Evolutionary conservation across 2,888 invertebrate species (phyloP).

Genomic region (Tetranychus piercei): DNA sequence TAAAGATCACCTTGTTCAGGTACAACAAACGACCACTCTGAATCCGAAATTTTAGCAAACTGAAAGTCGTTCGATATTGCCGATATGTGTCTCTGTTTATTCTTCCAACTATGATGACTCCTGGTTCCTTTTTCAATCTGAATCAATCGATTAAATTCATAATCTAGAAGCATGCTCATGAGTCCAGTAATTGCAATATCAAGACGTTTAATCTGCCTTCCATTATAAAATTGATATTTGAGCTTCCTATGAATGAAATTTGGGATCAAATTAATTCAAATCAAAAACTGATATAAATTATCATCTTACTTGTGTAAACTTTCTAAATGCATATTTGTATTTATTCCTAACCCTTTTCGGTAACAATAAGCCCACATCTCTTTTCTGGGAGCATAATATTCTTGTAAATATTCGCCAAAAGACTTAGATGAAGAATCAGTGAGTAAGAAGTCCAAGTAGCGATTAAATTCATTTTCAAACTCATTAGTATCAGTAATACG

Average conservation of each 20-base stretch:
- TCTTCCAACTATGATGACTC: neutral
- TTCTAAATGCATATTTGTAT: conserved; percentile 20
- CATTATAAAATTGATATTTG: neutral
- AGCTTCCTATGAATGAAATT: neutral
- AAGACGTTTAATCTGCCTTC: neutral
- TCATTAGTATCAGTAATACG: neutral
- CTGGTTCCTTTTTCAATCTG: neutral
- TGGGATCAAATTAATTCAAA: neutral
- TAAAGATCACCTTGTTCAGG: neutral
- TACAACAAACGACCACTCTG: neutral
- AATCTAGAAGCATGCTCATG: neutral
- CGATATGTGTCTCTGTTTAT: neutral
- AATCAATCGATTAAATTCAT: conserved; percentile 2
- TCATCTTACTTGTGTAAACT: conserved; percentile 8
- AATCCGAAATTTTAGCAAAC: neutral
- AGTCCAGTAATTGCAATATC: neutral
- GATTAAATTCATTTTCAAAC: neutral
- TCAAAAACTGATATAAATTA: neutral
- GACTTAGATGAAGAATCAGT: neutral
- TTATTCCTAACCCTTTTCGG: conserved; percentile 15
- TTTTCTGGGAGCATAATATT: conserved; percentile 11
- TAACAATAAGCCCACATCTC: conserved; percentile 21
- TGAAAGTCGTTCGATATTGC: neutral
- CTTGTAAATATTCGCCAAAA: neutral
- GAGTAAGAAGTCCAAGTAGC: neutral